Evolutionary conservation across 2,888 invertebrate species (phyloP).

Genomic region (Beris chalybata): DNA sequence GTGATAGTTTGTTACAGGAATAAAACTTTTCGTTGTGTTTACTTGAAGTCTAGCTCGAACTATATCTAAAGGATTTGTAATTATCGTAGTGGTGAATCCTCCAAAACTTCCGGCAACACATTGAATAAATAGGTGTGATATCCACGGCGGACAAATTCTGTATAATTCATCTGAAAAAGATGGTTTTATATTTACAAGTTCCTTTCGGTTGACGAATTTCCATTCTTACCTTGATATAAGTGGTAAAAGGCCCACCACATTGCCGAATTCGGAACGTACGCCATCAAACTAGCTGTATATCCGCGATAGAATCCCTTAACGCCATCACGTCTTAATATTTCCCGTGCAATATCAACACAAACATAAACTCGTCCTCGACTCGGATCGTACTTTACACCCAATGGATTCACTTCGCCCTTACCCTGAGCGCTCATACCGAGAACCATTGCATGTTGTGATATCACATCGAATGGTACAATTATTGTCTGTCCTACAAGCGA

Average conservation of each 20-base stretch:
- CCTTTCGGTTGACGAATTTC: not conserved
- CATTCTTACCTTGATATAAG: conserved; percentile 81
- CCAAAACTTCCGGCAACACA: conserved; percentile 88
- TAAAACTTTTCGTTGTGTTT: not conserved
- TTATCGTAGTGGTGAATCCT: conserved; percentile 87
- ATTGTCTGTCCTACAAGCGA: conserved; percentile 93
- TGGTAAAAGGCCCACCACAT: conserved; percentile 98
- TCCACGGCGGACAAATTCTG: conserved; percentile 71
- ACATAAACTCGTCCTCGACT: conserved; percentile 67
- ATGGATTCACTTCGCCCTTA: conserved; percentile 68
- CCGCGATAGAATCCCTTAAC: conserved; percentile 89
- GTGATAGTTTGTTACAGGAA: not conserved
- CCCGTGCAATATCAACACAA: conserved; percentile 72
- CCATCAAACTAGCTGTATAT: conserved; percentile 86
- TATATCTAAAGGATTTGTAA: conserved; percentile 96
- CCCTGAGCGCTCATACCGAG: conserved; percentile 65
- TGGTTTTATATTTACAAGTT: not conserved
- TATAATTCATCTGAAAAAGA: conserved; percentile 71
- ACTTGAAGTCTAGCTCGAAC: conserved; percentile 89
- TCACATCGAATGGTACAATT: conserved; percentile 94
- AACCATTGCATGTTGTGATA: conserved; percentile 97
- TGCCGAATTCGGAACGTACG: conserved; percentile 96
- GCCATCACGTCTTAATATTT: conserved; percentile 82
- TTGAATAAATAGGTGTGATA: conserved; percentile 83
- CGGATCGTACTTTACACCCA: conserved; percentile 69